Evolutionary conservation across 2,888 invertebrate species (phyloP), one percentile per base, ranked within the genome.

Genomic region (Polyommatus iphigenia): DNA sequence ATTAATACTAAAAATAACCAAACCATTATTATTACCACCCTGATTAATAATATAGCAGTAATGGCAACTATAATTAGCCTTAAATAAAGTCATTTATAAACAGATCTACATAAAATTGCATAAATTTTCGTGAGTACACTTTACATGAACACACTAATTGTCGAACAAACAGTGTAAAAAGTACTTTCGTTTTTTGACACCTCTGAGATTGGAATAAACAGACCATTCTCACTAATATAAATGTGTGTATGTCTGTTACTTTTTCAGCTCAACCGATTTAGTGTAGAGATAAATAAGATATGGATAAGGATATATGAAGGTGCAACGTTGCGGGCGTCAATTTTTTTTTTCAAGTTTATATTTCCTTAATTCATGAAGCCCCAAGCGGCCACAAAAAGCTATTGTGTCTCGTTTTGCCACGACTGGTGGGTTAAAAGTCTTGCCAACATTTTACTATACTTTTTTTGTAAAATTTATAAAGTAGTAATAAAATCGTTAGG

Each of bases 101-200:
- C 46, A 29, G 46, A 24, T 73, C 13, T 10, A 46, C 2, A 41
- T 73, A 13, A 41, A 75, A 54, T 54, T 15, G 18, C 75, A 75
- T 75, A 54, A 54, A 29, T 75, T 75, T 20, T 75, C 6, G 3
- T 50, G 20, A 73, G 50, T 50, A 24, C 29, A 75, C 54, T 50
- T 75, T 15, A 3, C 29, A 75, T 18, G 24, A 1, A 24, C 24
- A 29, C 24, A 15, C 46, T 54, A 54, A 54, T 54, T 75, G 75
- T 24, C 29, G 15, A 18, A 24, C 50, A 29, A 29, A 54, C 50
- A 24, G 3, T 18, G 7, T 15, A 54, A 54, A 54, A 24, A 29
- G 29, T 6, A 67, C 29, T 67, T 67, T 15, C 29, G 20, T 67
- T 67, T 67, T 67, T 67, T 67, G 15, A 6, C 67, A 32, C 32